Conservation (phyloP, 2,113 vertebrate genomes). For the Haemorhous mexicanus region DNA sequence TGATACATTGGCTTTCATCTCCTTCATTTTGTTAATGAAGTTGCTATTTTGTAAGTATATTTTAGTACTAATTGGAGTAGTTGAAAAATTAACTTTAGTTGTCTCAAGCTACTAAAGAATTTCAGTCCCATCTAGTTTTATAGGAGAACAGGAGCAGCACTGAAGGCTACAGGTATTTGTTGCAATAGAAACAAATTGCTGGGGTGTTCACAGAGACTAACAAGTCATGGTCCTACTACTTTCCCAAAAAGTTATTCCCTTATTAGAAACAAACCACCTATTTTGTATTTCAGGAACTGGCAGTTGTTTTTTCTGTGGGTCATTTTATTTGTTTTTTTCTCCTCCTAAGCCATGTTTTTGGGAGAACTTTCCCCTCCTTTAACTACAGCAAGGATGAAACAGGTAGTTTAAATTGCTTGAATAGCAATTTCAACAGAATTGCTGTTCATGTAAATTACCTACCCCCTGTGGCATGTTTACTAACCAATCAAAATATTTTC, state of each 20-base stretch:
- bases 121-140: slow-evolving; percentile 15
- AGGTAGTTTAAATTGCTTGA: slow-evolving; percentile 22
- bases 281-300: not conserved
- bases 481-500: slow-evolving; percentile 60
- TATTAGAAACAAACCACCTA: not conserved
- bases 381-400: not conserved
- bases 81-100: not conserved
- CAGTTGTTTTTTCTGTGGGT: not conserved
- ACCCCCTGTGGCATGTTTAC: slow-evolving; percentile 50
- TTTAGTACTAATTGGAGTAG: not conserved
- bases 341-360: not conserved
- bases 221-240: not conserved
- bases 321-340: not conserved
- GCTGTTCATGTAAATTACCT: slow-evolving; percentile 44
- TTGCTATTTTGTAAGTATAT: not conserved
- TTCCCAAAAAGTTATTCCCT: not conserved
- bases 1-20: not conserved
- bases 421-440: slow-evolving; percentile 31
- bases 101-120: not conserved
- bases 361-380: not conserved
- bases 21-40: not conserved
- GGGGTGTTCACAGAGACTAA: not conserved
- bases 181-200: not conserved
- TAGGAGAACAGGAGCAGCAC: not conserved
- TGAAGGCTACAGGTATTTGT: not conserved